Percentiles rank a stretch among this genome's conserved stretches.
Evolutionary conservation across 2,113 vertebrate genomes (phyloP).

Genomic region (Hyperopisus bebe): DNA sequence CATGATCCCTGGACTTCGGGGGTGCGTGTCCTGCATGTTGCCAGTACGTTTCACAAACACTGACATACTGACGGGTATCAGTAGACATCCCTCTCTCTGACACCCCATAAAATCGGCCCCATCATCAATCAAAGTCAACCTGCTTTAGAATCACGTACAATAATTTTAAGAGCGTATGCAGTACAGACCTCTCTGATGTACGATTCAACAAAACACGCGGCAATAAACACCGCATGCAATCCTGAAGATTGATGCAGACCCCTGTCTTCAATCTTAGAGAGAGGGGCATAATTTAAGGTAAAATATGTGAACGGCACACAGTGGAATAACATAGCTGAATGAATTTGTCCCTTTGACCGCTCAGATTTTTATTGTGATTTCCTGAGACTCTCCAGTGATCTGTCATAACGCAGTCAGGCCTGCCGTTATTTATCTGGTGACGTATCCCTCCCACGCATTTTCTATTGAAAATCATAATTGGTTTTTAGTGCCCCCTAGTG

Average conservation of each 20-base stretch:
- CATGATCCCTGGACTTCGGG: background rate
- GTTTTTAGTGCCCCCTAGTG: slow-evolving; percentile 12
- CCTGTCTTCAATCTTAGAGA: background rate
- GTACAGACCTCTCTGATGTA: background rate
- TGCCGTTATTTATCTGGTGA: background rate
- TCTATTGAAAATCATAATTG: background rate
- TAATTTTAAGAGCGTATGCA: background rate
- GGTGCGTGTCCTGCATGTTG: background rate
- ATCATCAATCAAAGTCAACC: background rate
- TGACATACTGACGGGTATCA: background rate
- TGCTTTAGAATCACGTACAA: background rate
- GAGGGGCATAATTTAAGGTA: background rate
- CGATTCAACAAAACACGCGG: background rate
- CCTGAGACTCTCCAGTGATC: background rate
- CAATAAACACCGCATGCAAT: background rate
- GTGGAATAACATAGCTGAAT: background rate
- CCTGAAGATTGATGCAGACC: background rate
- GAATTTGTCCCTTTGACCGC: background rate
- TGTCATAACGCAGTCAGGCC: background rate
- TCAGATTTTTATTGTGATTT: background rate
- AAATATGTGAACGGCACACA: background rate
- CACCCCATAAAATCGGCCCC: background rate
- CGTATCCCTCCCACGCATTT: background rate
- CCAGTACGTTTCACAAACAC: background rate
- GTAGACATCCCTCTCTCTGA: background rate